Base-by-base conservation (phyloP, 2,797 vertebrate species). In the Crenuchus spilurus region DNA sequence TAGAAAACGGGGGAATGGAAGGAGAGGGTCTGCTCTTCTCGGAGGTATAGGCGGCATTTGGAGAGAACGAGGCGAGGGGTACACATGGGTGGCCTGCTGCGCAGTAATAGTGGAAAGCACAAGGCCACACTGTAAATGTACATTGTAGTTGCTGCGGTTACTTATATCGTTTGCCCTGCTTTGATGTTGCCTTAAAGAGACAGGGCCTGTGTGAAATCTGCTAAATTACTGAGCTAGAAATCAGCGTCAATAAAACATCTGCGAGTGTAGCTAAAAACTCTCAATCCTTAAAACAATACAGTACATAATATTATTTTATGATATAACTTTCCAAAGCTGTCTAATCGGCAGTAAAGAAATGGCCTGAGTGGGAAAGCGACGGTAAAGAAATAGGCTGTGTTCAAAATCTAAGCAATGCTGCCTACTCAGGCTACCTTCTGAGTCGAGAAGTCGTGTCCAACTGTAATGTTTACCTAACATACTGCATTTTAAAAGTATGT, bases 161-260 rank as follows among this genome's bases (percentile, higher is more conserved):
- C 58, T 65, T 65, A 48, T 70, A 75, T 70, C 48, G 49, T 74
- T 80, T 77, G 74, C 80, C 57, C 30, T 33, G 80, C 83, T 89
- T 3, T 87, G 88, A 87, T 87, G 86, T 84, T 90, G 88, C 88
- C 91, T 93, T 93, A 93, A 93, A 93, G 92, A 88, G 88, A 91
- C 92, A 92, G 90, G 76, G 78, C 87, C 91, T 74, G 77, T 84
- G 84, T 88, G 80, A 89, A 89, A 87, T 82, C 85, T 87, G 87
- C 84, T 9, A 37, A 73, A 86, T 80, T 81, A 71, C 64, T 16
- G 6, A 3, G 70, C 70, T 64, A 44, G n/a, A n/a, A n/a, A n/a
- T n/a, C n/a, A n/a, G n/a, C n/a, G n/a, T n/a, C n/a, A n/a, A n/a
- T n/a, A n/a, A n/a, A n/a, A n/a, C n/a, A n/a, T n/a, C n/a, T n/a